Evolutionary conservation across 2,797 vertebrate genomes (phyloP).

Genomic region (Capromys pilorides): DNA sequence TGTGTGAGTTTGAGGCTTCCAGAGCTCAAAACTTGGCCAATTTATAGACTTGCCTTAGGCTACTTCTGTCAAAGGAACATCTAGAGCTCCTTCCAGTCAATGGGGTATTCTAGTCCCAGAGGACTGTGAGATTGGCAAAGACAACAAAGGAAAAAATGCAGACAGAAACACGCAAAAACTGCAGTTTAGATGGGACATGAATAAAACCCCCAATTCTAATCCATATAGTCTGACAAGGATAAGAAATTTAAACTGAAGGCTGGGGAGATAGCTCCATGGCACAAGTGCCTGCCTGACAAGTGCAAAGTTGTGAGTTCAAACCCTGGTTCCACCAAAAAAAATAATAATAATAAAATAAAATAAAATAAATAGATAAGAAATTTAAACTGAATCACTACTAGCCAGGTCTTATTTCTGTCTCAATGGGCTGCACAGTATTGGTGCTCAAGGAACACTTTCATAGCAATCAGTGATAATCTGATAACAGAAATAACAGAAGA

Average conservation of each 20-base stretch:
- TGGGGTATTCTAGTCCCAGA: slow-evolving; percentile 54
- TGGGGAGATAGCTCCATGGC: too few relatives aligned
- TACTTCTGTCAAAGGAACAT: slow-evolving; percentile 10
- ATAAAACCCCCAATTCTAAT: slow-evolving; percentile 54
- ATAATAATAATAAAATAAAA: too few relatives aligned
- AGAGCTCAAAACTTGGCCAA: background rate
- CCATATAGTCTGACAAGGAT: slow-evolving; percentile 48
- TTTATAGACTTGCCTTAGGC: slow-evolving; percentile 5
- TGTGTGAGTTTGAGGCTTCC: background rate
- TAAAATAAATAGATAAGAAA: too few relatives aligned
- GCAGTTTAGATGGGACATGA: slow-evolving; percentile 21
- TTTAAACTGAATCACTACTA: slow-evolving; percentile 45
- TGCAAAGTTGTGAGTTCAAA: too few relatives aligned
- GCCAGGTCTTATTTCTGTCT: slow-evolving; percentile 45
- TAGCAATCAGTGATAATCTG: slow-evolving; percentile 61
- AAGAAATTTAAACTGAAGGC: slow-evolving; percentile 45
- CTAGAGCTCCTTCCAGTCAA: slow-evolving; percentile 37
- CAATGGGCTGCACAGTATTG: background rate
- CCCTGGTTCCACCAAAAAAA: too few relatives aligned
- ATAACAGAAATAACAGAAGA: slow-evolving; percentile 63
- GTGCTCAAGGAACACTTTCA: slow-evolving; percentile 35
- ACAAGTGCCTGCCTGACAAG: too few relatives aligned
- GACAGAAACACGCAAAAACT: slow-evolving; percentile 58
- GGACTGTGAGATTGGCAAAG: slow-evolving; percentile 52
- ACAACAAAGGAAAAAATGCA: slow-evolving; percentile 51